A percentile compares a stretch with the other conserved stretches of the same genome.
Evolutionary conservation across 2,113 vertebrate species (phyloP).

Genomic region (Ornithorhynchus anatinus): DNA sequence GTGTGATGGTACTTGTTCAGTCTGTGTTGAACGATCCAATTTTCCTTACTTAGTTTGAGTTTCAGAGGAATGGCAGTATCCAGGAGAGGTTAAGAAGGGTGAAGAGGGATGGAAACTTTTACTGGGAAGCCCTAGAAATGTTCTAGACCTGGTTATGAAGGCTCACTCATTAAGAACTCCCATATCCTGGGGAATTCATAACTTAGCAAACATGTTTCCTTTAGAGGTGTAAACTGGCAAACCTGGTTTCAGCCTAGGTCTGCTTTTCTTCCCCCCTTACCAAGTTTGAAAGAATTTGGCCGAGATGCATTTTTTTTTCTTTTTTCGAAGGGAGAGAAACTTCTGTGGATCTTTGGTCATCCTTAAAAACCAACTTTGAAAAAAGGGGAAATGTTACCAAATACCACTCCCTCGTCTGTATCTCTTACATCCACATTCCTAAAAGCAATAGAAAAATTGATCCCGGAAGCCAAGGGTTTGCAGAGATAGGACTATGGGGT

Average conservation of each 20-base stretch:
- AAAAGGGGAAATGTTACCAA: too few relatives aligned
- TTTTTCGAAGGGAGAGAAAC: background rate
- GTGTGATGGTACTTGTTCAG: too few relatives aligned
- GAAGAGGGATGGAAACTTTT: background rate
- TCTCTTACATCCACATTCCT: too few relatives aligned
- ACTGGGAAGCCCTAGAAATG: background rate
- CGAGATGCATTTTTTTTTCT: background rate
- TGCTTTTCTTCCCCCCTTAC: background rate
- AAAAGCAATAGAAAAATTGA: too few relatives aligned
- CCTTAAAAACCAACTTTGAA: background rate
- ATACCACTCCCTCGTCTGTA: too few relatives aligned
- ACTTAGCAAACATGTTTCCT: background rate
- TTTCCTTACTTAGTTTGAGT: too few relatives aligned
- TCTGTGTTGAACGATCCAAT: too few relatives aligned
- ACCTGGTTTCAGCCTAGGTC: background rate
- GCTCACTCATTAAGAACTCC: background rate
- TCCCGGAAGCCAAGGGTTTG: too few relatives aligned
- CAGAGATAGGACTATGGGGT: too few relatives aligned
- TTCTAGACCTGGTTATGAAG: background rate
- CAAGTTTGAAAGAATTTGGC: background rate
- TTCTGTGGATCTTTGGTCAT: background rate
- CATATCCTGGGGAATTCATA: background rate
- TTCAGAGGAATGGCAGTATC: too few relatives aligned
- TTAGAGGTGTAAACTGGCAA: background rate
- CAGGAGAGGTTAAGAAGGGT: background rate